Conservation (phyloP, 2,888 invertebrate genomes). For the Odontothrips loti region DNA sequence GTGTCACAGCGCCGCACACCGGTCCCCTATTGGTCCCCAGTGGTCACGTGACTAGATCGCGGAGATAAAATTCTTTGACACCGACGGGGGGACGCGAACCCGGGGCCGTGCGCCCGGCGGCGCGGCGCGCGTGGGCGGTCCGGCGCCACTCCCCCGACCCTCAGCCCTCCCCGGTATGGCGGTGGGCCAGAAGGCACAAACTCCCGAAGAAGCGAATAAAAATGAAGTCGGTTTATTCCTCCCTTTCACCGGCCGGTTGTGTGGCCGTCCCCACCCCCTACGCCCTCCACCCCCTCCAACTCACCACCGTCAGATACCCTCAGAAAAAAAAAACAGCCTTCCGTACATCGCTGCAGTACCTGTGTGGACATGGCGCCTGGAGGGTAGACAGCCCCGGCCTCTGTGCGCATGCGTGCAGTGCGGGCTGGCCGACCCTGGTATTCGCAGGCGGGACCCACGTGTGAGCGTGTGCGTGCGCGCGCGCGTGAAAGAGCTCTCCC, state of each 20-base stretch:
- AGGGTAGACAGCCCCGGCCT: too few relatives aligned
- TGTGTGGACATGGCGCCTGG: too few relatives aligned
- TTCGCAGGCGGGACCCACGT: neutral
- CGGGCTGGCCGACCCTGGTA: too few relatives aligned
- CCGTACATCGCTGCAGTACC: too few relatives aligned
- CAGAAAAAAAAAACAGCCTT: too few relatives aligned
- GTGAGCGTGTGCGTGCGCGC: neutral
- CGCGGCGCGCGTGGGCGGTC: neutral
- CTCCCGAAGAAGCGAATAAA: constrained; percentile 26
- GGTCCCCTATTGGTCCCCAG: neutral
- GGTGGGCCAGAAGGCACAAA: constrained; percentile 5
- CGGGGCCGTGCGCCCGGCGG: neutral
- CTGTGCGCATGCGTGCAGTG: too few relatives aligned
- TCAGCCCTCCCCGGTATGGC: neutral
- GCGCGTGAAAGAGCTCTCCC: too few relatives aligned
- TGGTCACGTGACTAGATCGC: too few relatives aligned
- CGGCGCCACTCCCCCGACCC: neutral
- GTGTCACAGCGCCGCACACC: neutral
- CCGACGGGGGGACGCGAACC: neutral
- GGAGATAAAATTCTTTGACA: too few relatives aligned
- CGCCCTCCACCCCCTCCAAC: too few relatives aligned
- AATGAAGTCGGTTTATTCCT: constrained; percentile 14
- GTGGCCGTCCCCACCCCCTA: too few relatives aligned
- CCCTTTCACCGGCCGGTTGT: neutral
- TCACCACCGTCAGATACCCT: too few relatives aligned